A percentile compares a stretch with the other conserved stretches of the same genome.
These are phyloP conservation scores for Drosophila sproati DNA, from an alignment of 1,140 invertebrate genomes.

Conservation along the genomic window DNA sequence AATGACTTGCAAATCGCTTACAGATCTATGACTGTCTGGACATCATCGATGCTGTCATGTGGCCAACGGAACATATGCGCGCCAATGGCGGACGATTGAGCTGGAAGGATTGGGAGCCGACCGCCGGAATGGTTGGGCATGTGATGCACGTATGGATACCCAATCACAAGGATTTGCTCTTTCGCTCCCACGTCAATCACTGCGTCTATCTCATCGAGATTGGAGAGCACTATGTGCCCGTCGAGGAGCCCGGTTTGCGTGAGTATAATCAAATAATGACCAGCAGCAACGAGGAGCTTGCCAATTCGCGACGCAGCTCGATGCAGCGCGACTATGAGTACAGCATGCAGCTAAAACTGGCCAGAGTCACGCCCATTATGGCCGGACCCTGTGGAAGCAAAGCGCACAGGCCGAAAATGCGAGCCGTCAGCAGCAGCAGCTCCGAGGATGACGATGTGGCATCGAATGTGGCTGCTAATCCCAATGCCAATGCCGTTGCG, in stretches of 20 bases:
- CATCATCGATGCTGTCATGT: slow-evolving; percentile 94
- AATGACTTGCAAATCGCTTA: background rate
- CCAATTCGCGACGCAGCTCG: slow-evolving; percentile 69
- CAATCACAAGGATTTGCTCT: slow-evolving; percentile 93
- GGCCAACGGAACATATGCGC: slow-evolving; percentile 95
- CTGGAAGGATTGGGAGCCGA: slow-evolving; percentile 96
- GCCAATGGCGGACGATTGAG: slow-evolving; percentile 92
- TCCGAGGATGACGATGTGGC: slow-evolving; percentile 63
- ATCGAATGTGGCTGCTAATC: background rate
- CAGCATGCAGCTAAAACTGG: slow-evolving; percentile 60
- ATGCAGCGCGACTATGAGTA: slow-evolving; percentile 75
- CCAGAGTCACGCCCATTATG: slow-evolving; percentile 62
- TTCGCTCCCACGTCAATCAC: slow-evolving; percentile 95
- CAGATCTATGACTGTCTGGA: slow-evolving; percentile 95
- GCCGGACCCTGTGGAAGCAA: slow-evolving; percentile 32
- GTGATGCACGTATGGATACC: slow-evolving; percentile 97
- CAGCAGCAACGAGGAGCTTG: slow-evolving; percentile 70
- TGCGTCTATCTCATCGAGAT: slow-evolving; percentile 96
- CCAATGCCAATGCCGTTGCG: background rate
- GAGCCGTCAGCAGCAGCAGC: slow-evolving; percentile 79
- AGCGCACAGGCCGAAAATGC: slow-evolving; percentile 64
- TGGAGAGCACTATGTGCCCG: slow-evolving; percentile 96
- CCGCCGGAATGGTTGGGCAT: slow-evolving; percentile 95
- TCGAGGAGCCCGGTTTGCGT: slow-evolving; percentile 94
- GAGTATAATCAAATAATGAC: slow-evolving; percentile 85